Evolutionary conservation across 37 sponge, comb jelly and placozoan species (phyloP), one percentile per base, ranked within the genome.

Genomic region (Spongilla lacustris): DNA sequence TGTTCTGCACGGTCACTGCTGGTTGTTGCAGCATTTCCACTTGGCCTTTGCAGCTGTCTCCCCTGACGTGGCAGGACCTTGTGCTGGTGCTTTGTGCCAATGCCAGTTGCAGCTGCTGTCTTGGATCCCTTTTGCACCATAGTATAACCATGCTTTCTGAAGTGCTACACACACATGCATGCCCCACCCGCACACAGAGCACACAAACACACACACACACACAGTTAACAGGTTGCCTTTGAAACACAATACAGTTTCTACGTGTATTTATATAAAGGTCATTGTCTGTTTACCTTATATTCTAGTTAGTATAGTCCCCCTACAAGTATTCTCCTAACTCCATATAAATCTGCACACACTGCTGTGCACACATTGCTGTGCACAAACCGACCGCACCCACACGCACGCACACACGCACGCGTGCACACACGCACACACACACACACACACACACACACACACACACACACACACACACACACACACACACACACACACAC

Each of bases 381-480:
- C n/a, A n/a, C n/a, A n/a, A n/a, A n/a, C n/a, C 8, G 46, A 4
- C 4, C 46, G 8, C 46, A 8, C 46, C 4, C 46, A 46, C 46
- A 46, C 46, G 46, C 46, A 46, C 46, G 8, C 46, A 46, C 46
- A 46, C 46, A 46, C 70, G 6, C 25, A 27, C 70, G 6, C 27
- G 6, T 5, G 11, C 75, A 32, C 34, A 74, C 34, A 74, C 75
- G 30, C 75, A 74, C 30, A 32, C 34, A 74, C 75, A 74, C 34
- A 74, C 75, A 74, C 75, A 74, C 75, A 74, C 75, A 74, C 75
- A 74, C 68, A 67, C 81, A 67, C 69, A 80, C 68, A 30, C 34
- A 26, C n/a, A 14, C 19, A 17, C 24, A 14, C 68, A 24, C 68
- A 24, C 69, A 19, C 81, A 19, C 81, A 24, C 34, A 67, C 81